Evolutionary conservation across 2,888 invertebrate genomes (phyloP).

Genomic region (Cenopis cana): DNA sequence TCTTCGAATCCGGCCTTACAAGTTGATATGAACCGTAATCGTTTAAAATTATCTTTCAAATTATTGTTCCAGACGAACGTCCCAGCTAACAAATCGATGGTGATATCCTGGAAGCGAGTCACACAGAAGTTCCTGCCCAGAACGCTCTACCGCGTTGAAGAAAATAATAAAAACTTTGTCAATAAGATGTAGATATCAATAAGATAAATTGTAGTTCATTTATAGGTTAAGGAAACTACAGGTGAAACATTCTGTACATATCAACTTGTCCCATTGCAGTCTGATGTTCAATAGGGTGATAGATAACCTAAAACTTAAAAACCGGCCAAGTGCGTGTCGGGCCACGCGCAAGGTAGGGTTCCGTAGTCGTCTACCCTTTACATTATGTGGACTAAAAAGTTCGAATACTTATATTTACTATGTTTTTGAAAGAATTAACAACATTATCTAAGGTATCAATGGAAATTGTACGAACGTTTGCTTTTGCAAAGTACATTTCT

Average conservation of each 20-base stretch:
- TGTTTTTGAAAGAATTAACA: too few species aligned
- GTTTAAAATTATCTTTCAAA: conserved; percentile 39
- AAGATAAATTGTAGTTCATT: neutral
- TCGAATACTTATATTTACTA: too few species aligned
- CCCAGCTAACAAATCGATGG: conserved; percentile 61
- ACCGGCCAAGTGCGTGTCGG: too few species aligned
- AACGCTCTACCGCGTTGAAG: conserved; percentile 63
- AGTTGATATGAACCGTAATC: neutral
- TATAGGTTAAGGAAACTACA: neutral
- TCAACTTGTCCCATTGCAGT: neutral
- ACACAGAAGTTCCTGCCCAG: conserved; percentile 68
- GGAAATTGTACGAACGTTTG: too few species aligned
- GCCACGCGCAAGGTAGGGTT: too few species aligned
- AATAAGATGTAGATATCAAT: conserved; percentile 54
- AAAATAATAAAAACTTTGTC: conserved; percentile 55
- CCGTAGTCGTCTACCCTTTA: too few species aligned
- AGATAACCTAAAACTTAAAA: too few species aligned
- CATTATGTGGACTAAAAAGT: too few species aligned
- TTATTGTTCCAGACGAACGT: conserved; percentile 60
- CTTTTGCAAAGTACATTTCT: too few species aligned
- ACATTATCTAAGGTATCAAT: too few species aligned
- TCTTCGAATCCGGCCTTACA: neutral
- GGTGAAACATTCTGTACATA: neutral
- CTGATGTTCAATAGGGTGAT: too few species aligned
- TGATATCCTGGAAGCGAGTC: conserved; percentile 70